Evolutionary conservation across 2,888 invertebrate genomes (phyloP).

Genomic region (Drosophila planitibia): DNA sequence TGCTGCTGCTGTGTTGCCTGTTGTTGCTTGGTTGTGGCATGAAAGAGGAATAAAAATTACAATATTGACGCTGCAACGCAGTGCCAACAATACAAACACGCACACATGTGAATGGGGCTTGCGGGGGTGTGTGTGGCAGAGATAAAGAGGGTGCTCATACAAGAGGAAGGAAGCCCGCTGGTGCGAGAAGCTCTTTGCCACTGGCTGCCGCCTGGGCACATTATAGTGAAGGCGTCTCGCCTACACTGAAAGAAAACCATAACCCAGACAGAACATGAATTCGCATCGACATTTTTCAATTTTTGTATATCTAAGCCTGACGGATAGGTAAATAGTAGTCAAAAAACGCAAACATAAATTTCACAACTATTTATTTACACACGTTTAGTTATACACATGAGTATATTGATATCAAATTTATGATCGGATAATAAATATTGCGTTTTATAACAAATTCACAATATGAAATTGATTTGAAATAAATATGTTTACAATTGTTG

Average conservation of each 20-base stretch:
- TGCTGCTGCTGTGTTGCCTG: conserved; percentile 18
- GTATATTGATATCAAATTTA: neutral
- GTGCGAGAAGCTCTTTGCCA: conserved; percentile 58
- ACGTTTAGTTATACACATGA: neutral
- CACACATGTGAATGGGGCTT: conserved; percentile 27
- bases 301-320: neutral
- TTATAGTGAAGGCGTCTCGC: conserved; percentile 42
- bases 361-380: neutral
- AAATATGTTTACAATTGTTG: neutral
- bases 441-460: neutral
- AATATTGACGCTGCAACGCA: conserved; percentile 74
- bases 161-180: conserved; percentile 50
- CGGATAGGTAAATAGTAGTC: neutral
- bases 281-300: neutral
- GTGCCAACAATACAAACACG: conserved; percentile 45
- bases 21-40: conserved; percentile 55
- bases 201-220: conserved; percentile 48
- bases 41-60: conserved; percentile 79
- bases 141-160: conserved; percentile 16
- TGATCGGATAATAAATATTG: neutral
- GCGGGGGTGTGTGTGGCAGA: conserved; percentile 3
- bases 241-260: conserved; percentile 15
- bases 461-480: neutral
- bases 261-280: neutral
- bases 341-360: neutral